Evolutionary conservation across 2,888 invertebrate species (phyloP).

Genomic region (Aphodius granarius): DNA sequence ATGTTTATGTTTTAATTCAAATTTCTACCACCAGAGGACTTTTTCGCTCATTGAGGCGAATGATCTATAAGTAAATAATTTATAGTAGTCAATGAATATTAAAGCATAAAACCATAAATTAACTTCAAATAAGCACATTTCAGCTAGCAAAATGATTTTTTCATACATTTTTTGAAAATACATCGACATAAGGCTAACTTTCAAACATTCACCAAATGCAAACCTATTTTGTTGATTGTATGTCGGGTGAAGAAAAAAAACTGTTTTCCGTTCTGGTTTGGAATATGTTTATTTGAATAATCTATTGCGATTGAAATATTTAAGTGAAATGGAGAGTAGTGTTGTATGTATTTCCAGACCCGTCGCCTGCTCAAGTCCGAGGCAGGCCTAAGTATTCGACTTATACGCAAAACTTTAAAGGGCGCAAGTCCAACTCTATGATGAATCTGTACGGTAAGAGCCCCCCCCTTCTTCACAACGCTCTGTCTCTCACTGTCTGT

Average conservation of each 20-base stretch:
- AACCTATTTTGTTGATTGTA: neutral
- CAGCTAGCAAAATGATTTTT: too few species aligned
- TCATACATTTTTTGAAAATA: too few species aligned
- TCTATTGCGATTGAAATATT: slow-evolving; percentile 32
- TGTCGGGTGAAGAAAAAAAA: neutral
- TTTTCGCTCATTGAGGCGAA: too few species aligned
- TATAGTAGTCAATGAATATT: too few species aligned
- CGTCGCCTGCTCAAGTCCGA: slow-evolving; percentile 75
- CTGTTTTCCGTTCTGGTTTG: slow-evolving; percentile 3
- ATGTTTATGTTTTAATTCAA: too few species aligned
- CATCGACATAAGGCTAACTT: neutral
- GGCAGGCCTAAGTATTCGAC: slow-evolving; percentile 82
- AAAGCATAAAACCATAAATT: too few species aligned
- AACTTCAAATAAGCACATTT: too few species aligned
- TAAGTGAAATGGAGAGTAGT: slow-evolving; percentile 46
- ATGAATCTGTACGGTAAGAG: slow-evolving; percentile 94
- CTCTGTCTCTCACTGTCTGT: neutral
- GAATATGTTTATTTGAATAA: neutral
- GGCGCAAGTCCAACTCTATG: slow-evolving; percentile 91
- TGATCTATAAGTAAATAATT: too few species aligned
- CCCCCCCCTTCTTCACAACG: slow-evolving; percentile 17
- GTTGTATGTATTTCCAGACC: slow-evolving; percentile 77
- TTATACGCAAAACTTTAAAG: slow-evolving; percentile 82
- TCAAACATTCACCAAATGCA: neutral
- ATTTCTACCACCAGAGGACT: too few species aligned